Evolutionary conservation across 1,140 invertebrate genomes (phyloP).

Genomic region (Aphelenchoides besseyi): DNA sequence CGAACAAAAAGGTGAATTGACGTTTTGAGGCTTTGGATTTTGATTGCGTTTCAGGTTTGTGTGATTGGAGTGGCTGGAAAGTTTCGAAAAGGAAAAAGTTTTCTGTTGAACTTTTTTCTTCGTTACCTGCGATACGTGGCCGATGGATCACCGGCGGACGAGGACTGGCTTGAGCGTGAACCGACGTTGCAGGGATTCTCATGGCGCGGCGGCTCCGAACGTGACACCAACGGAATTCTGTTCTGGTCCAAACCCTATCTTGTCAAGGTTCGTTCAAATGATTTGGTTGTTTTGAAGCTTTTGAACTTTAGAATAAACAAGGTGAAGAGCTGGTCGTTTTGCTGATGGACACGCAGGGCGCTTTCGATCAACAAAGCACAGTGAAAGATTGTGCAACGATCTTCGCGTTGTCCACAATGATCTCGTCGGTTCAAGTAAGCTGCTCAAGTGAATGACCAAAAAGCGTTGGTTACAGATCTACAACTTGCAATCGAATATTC

Average conservation of each 20-base stretch:
- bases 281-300: too few relatives aligned
- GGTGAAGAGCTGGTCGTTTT: constrained; percentile 52
- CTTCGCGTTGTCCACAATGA: constrained; percentile 68
- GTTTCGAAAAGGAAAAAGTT: constrained; percentile 94
- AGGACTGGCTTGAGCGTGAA: constrained; percentile 50
- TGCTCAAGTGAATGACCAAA: not conserved
- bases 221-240: constrained; percentile 68
- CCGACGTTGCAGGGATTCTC: constrained; percentile 65
- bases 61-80: constrained; percentile 91
- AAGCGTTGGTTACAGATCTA: constrained; percentile 64
- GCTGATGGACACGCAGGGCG: constrained; percentile 88
- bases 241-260: constrained; percentile 68
- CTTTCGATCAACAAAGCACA: constrained; percentile 92
- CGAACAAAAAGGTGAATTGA: constrained; percentile 64
- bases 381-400: constrained; percentile 92
- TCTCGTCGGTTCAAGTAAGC: constrained; percentile 67
- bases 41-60: constrained; percentile 70
- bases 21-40: too few relatives aligned
- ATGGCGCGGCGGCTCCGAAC: constrained; percentile 67
- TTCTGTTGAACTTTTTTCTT: constrained; percentile 86
- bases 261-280: constrained; percentile 46
- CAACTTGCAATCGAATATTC: constrained; percentile 67
- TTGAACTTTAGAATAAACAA: constrained; percentile 40
- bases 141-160: constrained; percentile 24
- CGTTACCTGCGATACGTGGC: constrained; percentile 73